Evolutionary conservation across 2,797 vertebrate species (phyloP), one percentile per base, ranked within the genome.

Genomic region (Lagodon rhomboides): DNA sequence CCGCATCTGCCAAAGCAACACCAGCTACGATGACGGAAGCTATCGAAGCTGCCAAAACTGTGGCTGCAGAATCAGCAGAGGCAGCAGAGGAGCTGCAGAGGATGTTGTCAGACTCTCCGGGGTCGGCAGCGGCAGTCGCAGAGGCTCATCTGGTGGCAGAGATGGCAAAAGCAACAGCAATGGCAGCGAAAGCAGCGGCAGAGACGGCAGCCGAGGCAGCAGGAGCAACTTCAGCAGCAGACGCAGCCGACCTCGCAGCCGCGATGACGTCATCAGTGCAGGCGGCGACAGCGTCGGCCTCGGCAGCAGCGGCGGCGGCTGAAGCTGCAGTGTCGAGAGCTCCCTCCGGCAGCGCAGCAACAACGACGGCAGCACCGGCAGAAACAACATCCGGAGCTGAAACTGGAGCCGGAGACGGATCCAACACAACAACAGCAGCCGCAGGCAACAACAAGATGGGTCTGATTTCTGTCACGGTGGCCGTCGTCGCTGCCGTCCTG

Each of bases 371-470:
- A 53, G 1, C 22, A 38, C 1, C 55, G 3, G 10, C 17, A 13
- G 12, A 7, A 20, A 1, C 38, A 11, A 20, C 20, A 30, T 5
- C 10, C 0, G 41, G 25, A 46, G 25, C 10, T 2, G 38, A 1
- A 34, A 4, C 25, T 0, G 50, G 5, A 54, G 9, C 12, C 0
- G 30, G 10, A 18, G 2, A 9, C 1, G 20, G 7, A 38, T 1
- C 12, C 13, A 25, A 2, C 23, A 12, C 56, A 67, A 8, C 43
- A 54, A 47, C 59, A 20, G 51, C 41, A 13, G 63, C 50, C 25
- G 78, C 78, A 17, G 17, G 58, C 46, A 64, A 38, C 67, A 75
- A 46, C 68, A 65, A 23, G n/a, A 15, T 83, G 10, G 73, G 77
- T 43, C 22, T 83, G 1, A 17, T 83, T 15, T 64, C 70, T 3